Evolutionary conservation across 2,797 vertebrate species (phyloP).

Genomic region (Ibycter americanus): DNA sequence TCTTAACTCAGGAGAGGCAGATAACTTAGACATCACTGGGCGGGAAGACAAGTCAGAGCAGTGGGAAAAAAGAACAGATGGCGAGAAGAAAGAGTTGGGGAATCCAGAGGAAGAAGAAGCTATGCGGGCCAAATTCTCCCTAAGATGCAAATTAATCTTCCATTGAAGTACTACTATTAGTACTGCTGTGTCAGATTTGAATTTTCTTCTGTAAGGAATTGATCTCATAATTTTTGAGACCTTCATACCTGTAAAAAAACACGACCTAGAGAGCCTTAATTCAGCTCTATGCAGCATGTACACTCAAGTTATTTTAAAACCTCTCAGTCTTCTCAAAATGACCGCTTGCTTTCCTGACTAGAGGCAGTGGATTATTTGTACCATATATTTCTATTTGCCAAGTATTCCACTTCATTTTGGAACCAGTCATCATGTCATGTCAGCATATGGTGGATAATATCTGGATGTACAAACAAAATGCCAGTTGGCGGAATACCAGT

Average conservation of each 20-base stretch:
- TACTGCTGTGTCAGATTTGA: background rate
- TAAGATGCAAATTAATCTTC: conserved; percentile 27
- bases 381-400: conserved; percentile 68
- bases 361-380: conserved; percentile 58
- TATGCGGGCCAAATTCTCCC: conserved; percentile 15
- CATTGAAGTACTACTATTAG: background rate
- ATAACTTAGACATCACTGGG: conserved; percentile 45
- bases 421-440: conserved; percentile 68
- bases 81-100: background rate
- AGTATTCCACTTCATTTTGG: conserved; percentile 65
- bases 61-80: conserved; percentile 40
- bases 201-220: background rate
- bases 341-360: conserved; percentile 44
- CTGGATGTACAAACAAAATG: conserved; percentile 69
- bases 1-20: background rate
- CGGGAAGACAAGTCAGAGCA: conserved; percentile 36
- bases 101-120: conserved; percentile 29
- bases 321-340: conserved; percentile 29
- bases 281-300: background rate
- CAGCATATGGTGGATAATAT: conserved; percentile 69
- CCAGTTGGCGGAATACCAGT: conserved; percentile 60
- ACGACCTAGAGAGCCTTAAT: background rate
- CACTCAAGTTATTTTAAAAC: conserved; percentile 20
- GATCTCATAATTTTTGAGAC: background rate
- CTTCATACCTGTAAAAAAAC: background rate